Evolutionary conservation across 2,888 invertebrate species (phyloP).

Genomic region (Pherbina coryleti): DNA sequence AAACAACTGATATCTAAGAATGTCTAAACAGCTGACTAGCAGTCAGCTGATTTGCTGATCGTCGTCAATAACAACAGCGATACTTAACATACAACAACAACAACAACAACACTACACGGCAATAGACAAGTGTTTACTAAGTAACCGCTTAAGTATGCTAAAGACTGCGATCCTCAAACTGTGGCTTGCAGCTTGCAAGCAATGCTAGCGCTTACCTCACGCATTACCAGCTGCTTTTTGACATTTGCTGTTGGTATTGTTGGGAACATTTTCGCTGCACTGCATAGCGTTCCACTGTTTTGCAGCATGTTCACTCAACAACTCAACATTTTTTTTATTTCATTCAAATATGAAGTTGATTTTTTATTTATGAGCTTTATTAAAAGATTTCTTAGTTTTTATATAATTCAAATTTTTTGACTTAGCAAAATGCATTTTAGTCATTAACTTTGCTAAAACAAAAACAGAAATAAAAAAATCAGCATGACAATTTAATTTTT

Average conservation of each 20-base stretch:
- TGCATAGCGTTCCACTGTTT: conserved; percentile 13
- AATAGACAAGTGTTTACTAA: too few relatives aligned
- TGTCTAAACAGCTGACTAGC: not conserved
- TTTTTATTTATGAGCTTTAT: not conserved
- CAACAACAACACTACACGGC: not conserved
- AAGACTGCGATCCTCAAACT: not conserved
- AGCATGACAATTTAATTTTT: not conserved
- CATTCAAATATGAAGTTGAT: not conserved
- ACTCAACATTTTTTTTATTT: conserved; percentile 5
- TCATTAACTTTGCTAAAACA: not conserved
- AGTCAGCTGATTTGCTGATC: not conserved
- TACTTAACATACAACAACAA: not conserved
- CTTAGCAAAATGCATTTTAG: conserved; percentile 22
- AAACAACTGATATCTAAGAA: not conserved
- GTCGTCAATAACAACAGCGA: not conserved
- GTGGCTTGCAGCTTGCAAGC: too few relatives aligned
- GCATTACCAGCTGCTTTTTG: not conserved
- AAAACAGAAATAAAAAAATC: conserved; percentile 13
- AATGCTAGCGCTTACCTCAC: not conserved
- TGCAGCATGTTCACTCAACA: conserved; percentile 24
- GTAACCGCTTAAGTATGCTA: not conserved
- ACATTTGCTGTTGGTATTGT: too few relatives aligned
- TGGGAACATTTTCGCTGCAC: too few relatives aligned
- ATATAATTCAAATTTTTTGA: not conserved
- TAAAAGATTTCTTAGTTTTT: not conserved